These are phyloP conservation scores for Mizuhopecten yessoensis DNA, from an alignment of 1,140 invertebrate species.

Conservation along the genomic window DNA sequence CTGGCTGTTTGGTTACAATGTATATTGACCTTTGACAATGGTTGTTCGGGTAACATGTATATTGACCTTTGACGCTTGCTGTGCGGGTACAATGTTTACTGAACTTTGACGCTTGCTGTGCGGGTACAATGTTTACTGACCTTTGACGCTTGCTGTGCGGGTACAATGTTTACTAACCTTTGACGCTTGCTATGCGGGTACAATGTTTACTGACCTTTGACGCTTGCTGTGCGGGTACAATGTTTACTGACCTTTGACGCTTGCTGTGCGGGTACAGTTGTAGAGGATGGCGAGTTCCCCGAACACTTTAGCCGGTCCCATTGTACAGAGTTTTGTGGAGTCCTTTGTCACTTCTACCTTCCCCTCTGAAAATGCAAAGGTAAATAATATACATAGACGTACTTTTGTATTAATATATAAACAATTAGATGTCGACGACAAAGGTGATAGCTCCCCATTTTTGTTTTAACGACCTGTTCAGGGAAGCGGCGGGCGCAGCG, in stretches of 20 bases:
- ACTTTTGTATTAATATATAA: neutral
- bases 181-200: neutral
- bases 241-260: constrained; percentile 80
- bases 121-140: constrained; percentile 13
- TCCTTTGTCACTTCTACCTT: constrained; percentile 82
- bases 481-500: neutral
- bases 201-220: constrained; percentile 17
- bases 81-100: neutral
- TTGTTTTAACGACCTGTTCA: constrained; percentile 13
- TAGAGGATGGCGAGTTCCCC: constrained; percentile 83
- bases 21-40: neutral
- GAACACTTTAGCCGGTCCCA: constrained; percentile 80
- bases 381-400: neutral
- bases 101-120: neutral
- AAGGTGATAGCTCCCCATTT: neutral
- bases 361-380: constrained; percentile 77
- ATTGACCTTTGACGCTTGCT: neutral
- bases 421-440: neutral
- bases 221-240: neutral
- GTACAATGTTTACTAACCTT: constrained; percentile 7
- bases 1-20: neutral
- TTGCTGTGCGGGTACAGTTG: constrained; percentile 83
- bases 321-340: constrained; percentile 77
- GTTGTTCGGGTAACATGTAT: neutral
- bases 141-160: neutral